These are phyloP conservation scores for Brachylomia viminalis DNA, from an alignment of 2,888 invertebrate genomes.

Conservation along the genomic window DNA sequence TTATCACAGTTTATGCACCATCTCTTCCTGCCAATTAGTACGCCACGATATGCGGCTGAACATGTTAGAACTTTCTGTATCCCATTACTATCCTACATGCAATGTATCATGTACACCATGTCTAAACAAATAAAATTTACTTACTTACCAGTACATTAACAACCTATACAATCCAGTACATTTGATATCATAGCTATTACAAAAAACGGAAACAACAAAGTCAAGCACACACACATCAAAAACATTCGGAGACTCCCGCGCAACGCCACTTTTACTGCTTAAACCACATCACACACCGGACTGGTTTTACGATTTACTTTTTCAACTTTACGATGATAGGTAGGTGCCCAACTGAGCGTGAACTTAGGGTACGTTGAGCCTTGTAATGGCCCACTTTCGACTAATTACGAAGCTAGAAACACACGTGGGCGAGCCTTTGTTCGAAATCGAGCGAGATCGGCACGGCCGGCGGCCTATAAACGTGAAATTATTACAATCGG, in stretches of 20 bases:
- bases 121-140: too few species aligned
- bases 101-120: too few species aligned
- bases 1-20: too few species aligned
- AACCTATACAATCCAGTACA: slow-evolving; percentile 20
- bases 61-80: too few species aligned
- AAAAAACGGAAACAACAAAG: slow-evolving; percentile 43
- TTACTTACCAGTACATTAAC: too few species aligned
- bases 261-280: slow-evolving; percentile 48
- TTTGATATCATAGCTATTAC: slow-evolving; percentile 48
- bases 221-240: slow-evolving; percentile 54
- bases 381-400: slow-evolving; percentile 75
- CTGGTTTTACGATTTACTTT: slow-evolving; percentile 48
- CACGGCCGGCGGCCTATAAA: slow-evolving; percentile 65
- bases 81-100: too few species aligned
- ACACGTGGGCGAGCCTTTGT: slow-evolving; percentile 75
- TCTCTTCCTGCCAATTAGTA: too few species aligned
- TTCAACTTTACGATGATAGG: slow-evolving; percentile 35
- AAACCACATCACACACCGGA: slow-evolving; percentile 52
- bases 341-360: slow-evolving; percentile 54
- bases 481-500: slow-evolving; percentile 43
- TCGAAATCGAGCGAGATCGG: slow-evolving; percentile 61
- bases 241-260: slow-evolving; percentile 52
- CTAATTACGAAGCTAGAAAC: slow-evolving; percentile 69
- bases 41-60: too few species aligned
- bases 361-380: slow-evolving; percentile 50